These are phyloP conservation scores for Sciurus vulgaris DNA, from an alignment of 2,797 vertebrate genomes.

Conservation along the genomic window DNA sequence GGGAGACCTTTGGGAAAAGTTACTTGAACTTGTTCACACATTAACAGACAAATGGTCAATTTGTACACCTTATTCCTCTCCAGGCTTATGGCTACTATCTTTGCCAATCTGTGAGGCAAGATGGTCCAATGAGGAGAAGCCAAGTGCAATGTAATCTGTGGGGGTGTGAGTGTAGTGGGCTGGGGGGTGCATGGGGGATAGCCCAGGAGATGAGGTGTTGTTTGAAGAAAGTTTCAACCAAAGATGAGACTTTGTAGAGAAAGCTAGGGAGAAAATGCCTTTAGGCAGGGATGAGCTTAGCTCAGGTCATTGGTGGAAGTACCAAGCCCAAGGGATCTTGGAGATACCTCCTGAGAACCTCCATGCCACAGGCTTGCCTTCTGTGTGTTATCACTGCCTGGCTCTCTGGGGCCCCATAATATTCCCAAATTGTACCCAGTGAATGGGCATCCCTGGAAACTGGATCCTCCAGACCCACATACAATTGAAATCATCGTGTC, in stretches of 20 bases:
- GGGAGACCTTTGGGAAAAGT: background rate
- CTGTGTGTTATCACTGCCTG: background rate
- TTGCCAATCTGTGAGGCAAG: background rate
- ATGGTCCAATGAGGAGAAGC: background rate
- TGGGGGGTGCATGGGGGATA: background rate
- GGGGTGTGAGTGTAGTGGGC: too few species aligned
- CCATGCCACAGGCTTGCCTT: background rate
- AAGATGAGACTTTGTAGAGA: background rate
- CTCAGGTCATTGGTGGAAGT: background rate
- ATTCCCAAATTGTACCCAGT: background rate
- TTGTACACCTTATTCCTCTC: background rate
- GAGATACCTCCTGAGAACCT: background rate
- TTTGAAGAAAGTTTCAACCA: background rate
- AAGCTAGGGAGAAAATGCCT: background rate
- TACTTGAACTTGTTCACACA: background rate
- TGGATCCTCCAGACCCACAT: background rate
- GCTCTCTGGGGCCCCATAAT: background rate
- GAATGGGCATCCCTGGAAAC: slow-evolving; percentile 2
- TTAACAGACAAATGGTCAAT: background rate
- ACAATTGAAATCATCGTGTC: background rate
- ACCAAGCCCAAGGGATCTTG: background rate
- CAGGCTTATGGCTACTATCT: background rate
- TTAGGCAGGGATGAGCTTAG: background rate
- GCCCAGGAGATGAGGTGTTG: background rate
- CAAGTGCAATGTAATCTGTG: background rate